Percentiles rank a stretch among this genome's conserved stretches.
Conservation (phyloP, 2,113 vertebrate genomes). For the human region GRCh38 chr12:78973501-78974000, state of each 20-base stretch:
- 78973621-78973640: background rate
- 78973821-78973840: background rate
- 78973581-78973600: background rate
- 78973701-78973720: background rate
- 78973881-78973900: background rate
- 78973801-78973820: background rate
- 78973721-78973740: background rate
- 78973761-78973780: background rate
- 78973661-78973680: background rate
- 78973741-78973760: background rate
- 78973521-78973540: background rate
- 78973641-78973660: background rate
- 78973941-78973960: background rate
- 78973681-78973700: background rate
- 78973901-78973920: background rate
- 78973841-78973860: background rate
- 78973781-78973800: background rate
- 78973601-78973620: background rate
- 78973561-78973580: background rate
- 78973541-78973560: background rate
- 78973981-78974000: background rate
- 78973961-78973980: no score
- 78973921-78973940: no score
- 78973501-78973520: background rate
- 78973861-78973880: background rate